Evolutionary conservation across 2,888 invertebrate species (phyloP).

Genomic region (Desoria tigrina): DNA sequence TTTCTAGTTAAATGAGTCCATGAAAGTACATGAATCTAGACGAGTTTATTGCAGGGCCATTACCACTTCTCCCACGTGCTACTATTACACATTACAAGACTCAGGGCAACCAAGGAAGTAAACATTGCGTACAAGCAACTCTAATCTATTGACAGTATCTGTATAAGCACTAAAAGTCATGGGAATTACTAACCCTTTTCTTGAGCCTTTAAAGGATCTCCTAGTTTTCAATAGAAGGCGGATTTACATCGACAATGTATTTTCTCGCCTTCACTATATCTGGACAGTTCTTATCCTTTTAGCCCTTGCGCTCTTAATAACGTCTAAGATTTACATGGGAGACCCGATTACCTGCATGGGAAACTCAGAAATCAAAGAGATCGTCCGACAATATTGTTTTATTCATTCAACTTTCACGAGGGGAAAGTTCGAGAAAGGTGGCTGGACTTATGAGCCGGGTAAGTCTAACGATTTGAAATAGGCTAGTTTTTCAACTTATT

Average conservation of each 20-base stretch:
- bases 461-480: no score
- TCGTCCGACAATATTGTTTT: constrained; percentile 44
- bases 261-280: constrained; percentile 40
- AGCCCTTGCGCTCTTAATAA: constrained; percentile 37
- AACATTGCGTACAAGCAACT: no score
- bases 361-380: constrained; percentile 39
- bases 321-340: constrained; percentile 43
- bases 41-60: no score
- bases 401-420: constrained; percentile 47
- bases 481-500: no score
- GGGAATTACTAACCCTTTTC: constrained; percentile 36
- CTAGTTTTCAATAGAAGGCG: constrained; percentile 37
- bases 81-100: no score
- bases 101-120: no score
- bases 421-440: constrained; percentile 42
- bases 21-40: no score
- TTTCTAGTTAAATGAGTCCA: no score
- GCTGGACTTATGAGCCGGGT: constrained; percentile 46
- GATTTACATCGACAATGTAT: constrained; percentile 45
- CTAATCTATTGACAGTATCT: no score
- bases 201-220: constrained; percentile 39
- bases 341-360: constrained; percentile 45
- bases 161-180: no score
- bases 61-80: no score
- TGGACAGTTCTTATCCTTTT: no score